These are phyloP conservation scores for Myotis daubentonii DNA, from an alignment of 2,797 vertebrate genomes.

Conservation along the genomic window DNA sequence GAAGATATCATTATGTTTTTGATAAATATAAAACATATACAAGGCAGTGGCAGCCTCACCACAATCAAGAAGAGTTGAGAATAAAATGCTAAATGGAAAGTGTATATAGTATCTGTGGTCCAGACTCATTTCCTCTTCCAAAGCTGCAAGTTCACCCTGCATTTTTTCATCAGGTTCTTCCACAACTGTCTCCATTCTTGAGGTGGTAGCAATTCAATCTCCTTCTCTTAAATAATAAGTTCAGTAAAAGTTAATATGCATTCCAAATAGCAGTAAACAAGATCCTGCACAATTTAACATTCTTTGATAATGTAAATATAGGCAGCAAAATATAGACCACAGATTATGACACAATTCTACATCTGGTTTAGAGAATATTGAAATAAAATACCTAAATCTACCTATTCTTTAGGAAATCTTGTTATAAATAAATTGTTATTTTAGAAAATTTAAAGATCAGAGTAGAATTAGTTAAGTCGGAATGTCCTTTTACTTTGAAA, in stretches of 20 bases:
- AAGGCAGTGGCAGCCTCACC: neutral
- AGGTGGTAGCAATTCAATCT: neutral
- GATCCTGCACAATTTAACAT: neutral
- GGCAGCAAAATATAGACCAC: neutral
- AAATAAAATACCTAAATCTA: neutral
- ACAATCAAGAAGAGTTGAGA: neutral
- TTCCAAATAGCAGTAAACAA: no score
- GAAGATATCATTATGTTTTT: neutral
- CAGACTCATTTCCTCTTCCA: no score
- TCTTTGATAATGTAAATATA: neutral
- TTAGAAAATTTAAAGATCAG: no score
- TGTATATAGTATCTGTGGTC: neutral
- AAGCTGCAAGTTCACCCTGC: neutral
- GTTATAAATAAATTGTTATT: neutral
- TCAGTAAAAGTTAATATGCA: neutral
- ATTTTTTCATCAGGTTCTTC: neutral
- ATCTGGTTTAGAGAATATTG: neutral
- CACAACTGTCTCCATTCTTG: neutral
- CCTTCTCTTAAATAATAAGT: neutral
- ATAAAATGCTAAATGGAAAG: neutral
- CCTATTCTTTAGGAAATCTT: neutral
- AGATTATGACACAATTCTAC: neutral
- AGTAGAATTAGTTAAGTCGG: no score
- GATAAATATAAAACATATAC: neutral
- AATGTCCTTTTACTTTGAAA: no score